phyloP scores from a whole-genome alignment of 2,888 invertebrate genomes.

The Galeruca laticollis region DNA sequence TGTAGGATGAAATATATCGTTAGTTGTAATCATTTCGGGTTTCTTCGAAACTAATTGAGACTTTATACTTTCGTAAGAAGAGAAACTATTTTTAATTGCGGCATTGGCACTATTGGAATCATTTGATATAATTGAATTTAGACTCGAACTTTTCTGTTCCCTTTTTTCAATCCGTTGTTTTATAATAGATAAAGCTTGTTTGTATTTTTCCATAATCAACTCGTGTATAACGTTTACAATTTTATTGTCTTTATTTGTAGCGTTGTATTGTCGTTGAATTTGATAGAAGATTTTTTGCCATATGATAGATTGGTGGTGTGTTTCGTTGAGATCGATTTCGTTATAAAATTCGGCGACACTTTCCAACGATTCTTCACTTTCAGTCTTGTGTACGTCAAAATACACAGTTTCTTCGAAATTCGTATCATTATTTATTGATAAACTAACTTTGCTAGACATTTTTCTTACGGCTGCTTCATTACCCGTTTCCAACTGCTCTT shows the following conservation, averaged over 20 bases:
- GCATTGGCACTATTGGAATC: not conserved
- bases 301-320: conserved; percentile 15
- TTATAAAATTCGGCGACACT: not conserved
- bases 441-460: conserved; percentile 23
- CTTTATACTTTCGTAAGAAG: conserved; percentile 2
- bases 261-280: conserved; percentile 11
- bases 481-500: not conserved
- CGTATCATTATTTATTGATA: conserved; percentile 13
- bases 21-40: not conserved
- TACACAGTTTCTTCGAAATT: conserved; percentile 18
- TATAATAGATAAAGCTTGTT: conserved; percentile 24
- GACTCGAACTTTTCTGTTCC: conserved; percentile 6
- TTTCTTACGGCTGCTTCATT: conserved; percentile 6
- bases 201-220: conserved; percentile 27
- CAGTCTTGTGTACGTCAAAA: conserved; percentile 11
- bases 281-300: conserved; percentile 25
- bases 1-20: not conserved
- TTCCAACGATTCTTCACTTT: not conserved
- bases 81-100: not conserved
- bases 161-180: conserved; percentile 18
- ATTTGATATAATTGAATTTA: not conserved
- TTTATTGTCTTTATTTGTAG: conserved; percentile 5
- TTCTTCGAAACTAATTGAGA: not conserved
- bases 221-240: conserved; percentile 25
- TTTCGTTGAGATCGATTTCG: not conserved